phyloP scores from a whole-genome alignment of 2,888 invertebrate species.

The Ferdinandea cuprea region DNA sequence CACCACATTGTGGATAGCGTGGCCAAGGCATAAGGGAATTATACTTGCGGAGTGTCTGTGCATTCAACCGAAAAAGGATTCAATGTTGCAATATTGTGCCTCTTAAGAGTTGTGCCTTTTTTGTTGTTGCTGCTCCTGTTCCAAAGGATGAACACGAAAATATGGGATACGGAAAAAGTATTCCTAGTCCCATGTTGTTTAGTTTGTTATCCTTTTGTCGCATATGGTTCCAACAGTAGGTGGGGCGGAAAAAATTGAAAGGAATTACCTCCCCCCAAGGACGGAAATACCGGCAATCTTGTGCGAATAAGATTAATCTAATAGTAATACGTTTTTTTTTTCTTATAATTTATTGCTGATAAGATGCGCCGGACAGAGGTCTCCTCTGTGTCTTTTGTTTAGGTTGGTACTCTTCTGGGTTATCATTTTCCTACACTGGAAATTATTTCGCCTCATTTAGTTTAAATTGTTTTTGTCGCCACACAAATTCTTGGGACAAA shows the following conservation, averaged over 20 bases:
- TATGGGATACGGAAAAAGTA: conserved; percentile 43
- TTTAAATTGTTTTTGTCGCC: conserved; percentile 54
- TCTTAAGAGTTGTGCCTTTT: background rate
- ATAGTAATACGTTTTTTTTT: conserved; percentile 56
- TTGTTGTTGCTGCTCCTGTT: background rate
- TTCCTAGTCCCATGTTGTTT: conserved; percentile 26
- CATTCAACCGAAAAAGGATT: conserved; percentile 68
- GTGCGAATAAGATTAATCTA: conserved; percentile 70
- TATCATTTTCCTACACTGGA: conserved; percentile 25
- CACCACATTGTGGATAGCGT: conserved; percentile 66
- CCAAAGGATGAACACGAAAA: conserved; percentile 31
- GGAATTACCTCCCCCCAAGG: conserved; percentile 1
- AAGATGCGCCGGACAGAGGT: conserved; percentile 43
- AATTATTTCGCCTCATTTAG: conserved; percentile 62
- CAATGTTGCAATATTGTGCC: conserved; percentile 64
- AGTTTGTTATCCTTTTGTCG: conserved; percentile 55
- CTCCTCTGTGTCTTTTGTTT: background rate
- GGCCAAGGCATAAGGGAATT: conserved; percentile 51
- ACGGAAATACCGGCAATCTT: conserved; percentile 54
- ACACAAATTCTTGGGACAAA: conserved; percentile 52
- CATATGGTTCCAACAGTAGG: conserved; percentile 44
- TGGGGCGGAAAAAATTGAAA: background rate
- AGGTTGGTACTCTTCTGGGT: conserved; percentile 2
- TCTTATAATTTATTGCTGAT: conserved; percentile 65
- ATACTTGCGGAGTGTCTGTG: conserved; percentile 64